phyloP scores from a whole-genome alignment of 2,888 invertebrate genomes.

The Amphipyra berbera region DNA sequence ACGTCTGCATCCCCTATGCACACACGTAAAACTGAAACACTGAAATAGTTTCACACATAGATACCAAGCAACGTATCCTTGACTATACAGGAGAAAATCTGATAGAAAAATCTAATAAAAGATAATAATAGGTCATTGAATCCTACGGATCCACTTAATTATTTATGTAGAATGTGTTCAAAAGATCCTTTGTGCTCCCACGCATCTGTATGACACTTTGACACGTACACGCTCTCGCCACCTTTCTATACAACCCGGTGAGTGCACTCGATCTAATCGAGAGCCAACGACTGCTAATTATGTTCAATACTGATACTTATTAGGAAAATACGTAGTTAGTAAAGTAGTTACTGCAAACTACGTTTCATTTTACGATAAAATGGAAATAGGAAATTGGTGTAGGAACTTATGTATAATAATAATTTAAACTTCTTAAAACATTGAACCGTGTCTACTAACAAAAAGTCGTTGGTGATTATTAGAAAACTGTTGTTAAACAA shows the following conservation, averaged over 20 bases:
- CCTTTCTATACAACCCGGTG: conserved; percentile 31
- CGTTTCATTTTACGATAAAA: no score
- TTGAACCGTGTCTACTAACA: conserved; percentile 49
- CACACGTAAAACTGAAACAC: not conserved
- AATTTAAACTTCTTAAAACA: conserved; percentile 27
- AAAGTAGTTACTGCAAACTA: no score
- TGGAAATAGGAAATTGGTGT: no score
- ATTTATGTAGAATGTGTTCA: conserved; percentile 4
- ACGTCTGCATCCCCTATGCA: conserved; percentile 29
- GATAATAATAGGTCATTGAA: not conserved
- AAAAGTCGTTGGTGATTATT: conserved; percentile 52
- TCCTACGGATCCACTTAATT: conserved; percentile 11
- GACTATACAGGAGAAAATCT: not conserved
- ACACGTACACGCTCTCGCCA: conserved; percentile 35
- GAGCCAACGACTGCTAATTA: conserved; percentile 9
- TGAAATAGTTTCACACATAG: not conserved
- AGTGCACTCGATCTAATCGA: conserved; percentile 53
- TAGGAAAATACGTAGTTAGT: not conserved
- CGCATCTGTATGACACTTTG: conserved; percentile 23
- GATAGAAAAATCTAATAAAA: not conserved
- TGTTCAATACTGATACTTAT: not conserved
- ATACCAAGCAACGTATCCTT: not conserved
- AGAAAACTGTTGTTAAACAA: conserved; percentile 62
- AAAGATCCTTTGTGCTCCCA: conserved; percentile 11
- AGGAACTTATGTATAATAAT: not conserved